Evolutionary conservation across 2,797 vertebrate genomes (phyloP), one percentile per base, ranked within the genome.

Genomic region (Mormyrops boulengeri): DNA sequence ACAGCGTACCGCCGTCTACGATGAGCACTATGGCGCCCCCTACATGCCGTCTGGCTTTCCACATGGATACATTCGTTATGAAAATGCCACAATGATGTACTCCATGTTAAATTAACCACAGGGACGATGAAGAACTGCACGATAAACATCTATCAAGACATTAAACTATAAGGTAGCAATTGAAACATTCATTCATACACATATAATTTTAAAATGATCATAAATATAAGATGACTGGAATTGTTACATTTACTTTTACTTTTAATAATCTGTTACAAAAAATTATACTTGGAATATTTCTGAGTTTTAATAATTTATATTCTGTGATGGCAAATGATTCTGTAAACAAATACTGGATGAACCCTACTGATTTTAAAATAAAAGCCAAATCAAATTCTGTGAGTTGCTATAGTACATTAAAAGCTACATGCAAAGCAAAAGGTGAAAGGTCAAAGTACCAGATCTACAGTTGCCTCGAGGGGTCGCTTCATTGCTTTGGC

Each of bases 401-500:
- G 97, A 97, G 97, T 98, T 97, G 97, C 97, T 97, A 98, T 96
- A 95, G 94, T 96, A 96, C 95, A 95, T 98, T 97, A 97, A 97
- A 55, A 53, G 98, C 97, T 98, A 98, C 98, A 99, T 96, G 96
- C 98, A 99, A 99, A 99, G 98, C 98, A 98, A 99, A 99, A 99
- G 98, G 98, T 99, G 98, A 99, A 99, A 99, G 98, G 97, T 99
- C 97, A 98, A 98, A 99, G 97, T 99, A 99, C 96, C 96, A 97
- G 96, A 94, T 97, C 96, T 96, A 97, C 95, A 96, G 96, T 95
- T 95, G 96, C 95, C 95, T 99, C 99, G 98, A 99, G 98, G 99
- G 99, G 98, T 99, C 99, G 99, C 98, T 99, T 99, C 99, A 99
- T 98, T 98, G 98, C 98, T 99, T 99, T 99, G 98, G 98, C 98